phyloP scores from a whole-genome alignment of 2,113 vertebrate species.

The Grammomys surdaster region DNA sequence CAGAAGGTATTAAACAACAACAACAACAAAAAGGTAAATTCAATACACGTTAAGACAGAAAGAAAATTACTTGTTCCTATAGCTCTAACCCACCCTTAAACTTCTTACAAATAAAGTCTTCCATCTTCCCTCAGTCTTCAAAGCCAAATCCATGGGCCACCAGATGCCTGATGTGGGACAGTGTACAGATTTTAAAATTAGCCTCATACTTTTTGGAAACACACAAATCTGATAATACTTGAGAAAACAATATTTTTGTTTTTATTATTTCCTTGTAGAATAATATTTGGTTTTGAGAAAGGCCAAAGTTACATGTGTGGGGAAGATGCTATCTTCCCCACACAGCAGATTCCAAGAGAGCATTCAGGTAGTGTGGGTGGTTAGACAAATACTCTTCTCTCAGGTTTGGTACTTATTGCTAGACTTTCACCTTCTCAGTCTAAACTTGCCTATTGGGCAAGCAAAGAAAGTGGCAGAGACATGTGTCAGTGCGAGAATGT shows the following conservation, averaged over 20 bases:
- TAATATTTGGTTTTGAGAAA: slow-evolving; percentile 63
- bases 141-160: background rate
- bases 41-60: background rate
- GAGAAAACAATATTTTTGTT: slow-evolving; percentile 37
- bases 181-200: slow-evolving; percentile 29
- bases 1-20: background rate
- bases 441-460: slow-evolving; percentile 74
- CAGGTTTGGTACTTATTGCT: slow-evolving; percentile 72
- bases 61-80: background rate
- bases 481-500: slow-evolving; percentile 39
- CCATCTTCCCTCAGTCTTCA: background rate
- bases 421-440: slow-evolving; percentile 78
- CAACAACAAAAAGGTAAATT: background rate
- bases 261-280: slow-evolving; percentile 70
- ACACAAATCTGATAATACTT: slow-evolving; percentile 46
- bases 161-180: background rate
- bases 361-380: slow-evolving; percentile 69
- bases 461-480: slow-evolving; percentile 68
- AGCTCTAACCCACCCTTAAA: background rate
- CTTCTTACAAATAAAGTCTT: background rate
- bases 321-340: slow-evolving; percentile 56
- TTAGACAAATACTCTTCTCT: slow-evolving; percentile 74
- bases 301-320: slow-evolving; percentile 53
- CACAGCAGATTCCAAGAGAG: slow-evolving; percentile 75
- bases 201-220: background rate